Evolutionary conservation across 2,888 invertebrate genomes (phyloP).

Genomic region (Argynnis bischoffii): DNA sequence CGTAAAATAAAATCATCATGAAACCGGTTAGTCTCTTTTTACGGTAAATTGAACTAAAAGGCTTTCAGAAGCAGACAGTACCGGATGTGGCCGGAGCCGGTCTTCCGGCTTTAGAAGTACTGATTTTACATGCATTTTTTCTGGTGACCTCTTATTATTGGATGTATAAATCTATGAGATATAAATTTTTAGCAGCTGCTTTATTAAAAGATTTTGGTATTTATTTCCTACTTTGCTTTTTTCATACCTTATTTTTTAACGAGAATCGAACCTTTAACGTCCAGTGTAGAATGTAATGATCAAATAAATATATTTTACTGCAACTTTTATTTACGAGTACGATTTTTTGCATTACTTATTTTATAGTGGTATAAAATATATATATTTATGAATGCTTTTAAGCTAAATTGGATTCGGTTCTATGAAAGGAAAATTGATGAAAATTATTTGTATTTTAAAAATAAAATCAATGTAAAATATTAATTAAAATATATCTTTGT

Average conservation of each 20-base stretch:
- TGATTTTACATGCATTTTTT: conserved; percentile 59
- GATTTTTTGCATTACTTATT: too few relatives aligned
- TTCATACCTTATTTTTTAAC: too few relatives aligned
- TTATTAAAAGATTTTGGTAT: conserved; percentile 6
- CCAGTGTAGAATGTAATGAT: background rate
- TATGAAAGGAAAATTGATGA: too few relatives aligned
- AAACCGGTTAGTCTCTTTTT: conserved; percentile 59
- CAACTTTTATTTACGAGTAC: too few relatives aligned
- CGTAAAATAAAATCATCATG: conserved; percentile 56
- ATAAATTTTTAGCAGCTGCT: conserved; percentile 10
- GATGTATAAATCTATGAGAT: conserved; percentile 26
- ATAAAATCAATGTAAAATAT: too few relatives aligned
- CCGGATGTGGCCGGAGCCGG: conserved; percentile 67
- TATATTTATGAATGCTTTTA: too few relatives aligned
- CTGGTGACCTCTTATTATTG: conserved; percentile 53
- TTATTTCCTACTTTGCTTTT: background rate
- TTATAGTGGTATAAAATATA: too few relatives aligned
- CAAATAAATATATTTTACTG: too few relatives aligned
- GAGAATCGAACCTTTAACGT: too few relatives aligned
- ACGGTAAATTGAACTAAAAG: conserved; percentile 79
- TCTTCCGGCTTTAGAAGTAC: conserved; percentile 65
- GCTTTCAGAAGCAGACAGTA: conserved; percentile 68
- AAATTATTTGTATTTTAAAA: too few relatives aligned
- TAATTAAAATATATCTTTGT: background rate
- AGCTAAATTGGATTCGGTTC: too few relatives aligned